A percentile compares a stretch with the other conserved stretches of the same genome.
These are phyloP conservation scores for Sturmia bella DNA, from an alignment of 2,888 invertebrate genomes.

Conservation along the genomic window DNA sequence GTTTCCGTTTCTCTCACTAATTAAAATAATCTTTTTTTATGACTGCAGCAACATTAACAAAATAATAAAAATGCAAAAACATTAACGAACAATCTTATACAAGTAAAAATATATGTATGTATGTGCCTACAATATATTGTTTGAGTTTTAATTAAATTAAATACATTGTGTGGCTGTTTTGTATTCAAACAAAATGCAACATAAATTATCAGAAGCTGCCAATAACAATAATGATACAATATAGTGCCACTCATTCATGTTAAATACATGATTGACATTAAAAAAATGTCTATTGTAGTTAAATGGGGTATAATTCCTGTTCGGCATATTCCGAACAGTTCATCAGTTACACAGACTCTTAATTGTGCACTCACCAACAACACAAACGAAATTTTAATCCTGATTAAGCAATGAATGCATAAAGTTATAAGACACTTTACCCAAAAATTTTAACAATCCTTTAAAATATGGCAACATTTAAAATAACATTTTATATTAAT, in stretches of 20 bases:
- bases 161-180: constrained; percentile 16
- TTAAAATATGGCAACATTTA: too few species aligned
- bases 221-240: background rate
- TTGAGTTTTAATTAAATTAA: constrained; percentile 48
- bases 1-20: constrained; percentile 53
- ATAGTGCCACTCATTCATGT: background rate
- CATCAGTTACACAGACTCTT: too few species aligned
- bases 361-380: too few species aligned
- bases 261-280: too few species aligned
- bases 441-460: too few species aligned
- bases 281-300: too few species aligned
- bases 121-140: constrained; percentile 5
- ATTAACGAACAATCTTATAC: constrained; percentile 24
- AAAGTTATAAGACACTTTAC: too few species aligned
- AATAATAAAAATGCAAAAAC: background rate
- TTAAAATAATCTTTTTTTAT: constrained; percentile 50
- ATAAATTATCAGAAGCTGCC: background rate
- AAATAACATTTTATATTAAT: too few species aligned
- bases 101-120: background rate
- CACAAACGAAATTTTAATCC: too few species aligned
- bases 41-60: constrained; percentile 18
- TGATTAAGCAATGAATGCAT: too few species aligned
- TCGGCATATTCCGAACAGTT: too few species aligned
- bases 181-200: background rate
- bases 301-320: too few species aligned